A percentile compares a stretch with the other conserved stretches of the same genome.
Evolutionary conservation across 1,140 invertebrate species (phyloP).

Genomic region (Diprion similis): DNA sequence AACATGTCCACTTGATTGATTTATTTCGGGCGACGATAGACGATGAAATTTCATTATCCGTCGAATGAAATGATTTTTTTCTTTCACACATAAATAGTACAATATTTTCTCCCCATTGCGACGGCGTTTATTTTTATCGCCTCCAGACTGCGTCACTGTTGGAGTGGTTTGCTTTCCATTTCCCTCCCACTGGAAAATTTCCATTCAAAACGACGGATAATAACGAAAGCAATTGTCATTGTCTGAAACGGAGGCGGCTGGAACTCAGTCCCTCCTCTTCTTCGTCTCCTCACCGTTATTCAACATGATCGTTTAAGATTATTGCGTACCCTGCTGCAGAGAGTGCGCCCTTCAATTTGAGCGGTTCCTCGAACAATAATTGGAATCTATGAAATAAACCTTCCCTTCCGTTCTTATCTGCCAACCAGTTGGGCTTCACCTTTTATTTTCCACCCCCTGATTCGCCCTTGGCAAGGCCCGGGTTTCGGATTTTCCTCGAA

Average conservation of each 20-base stretch:
- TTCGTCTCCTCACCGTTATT: background rate
- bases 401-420: background rate
- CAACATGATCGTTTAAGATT: conserved; percentile 12
- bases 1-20: background rate
- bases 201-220: conserved; percentile 15
- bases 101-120: background rate
- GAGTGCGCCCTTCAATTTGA: conserved; percentile 16
- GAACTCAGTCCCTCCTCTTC: background rate
- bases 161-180: background rate
- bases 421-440: no score
- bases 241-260: conserved; percentile 1
- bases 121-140: background rate
- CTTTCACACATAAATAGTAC: background rate
- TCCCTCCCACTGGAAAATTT: background rate
- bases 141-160: background rate
- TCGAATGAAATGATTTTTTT: background rate
- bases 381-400: conserved; percentile 6
- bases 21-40: background rate
- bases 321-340: background rate
- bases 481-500: no score
- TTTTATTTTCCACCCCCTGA: no score
- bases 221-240: conserved; percentile 15
- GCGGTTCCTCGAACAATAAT: background rate
- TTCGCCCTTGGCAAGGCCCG: no score
- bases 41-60: background rate